Conservation (phyloP, 2,797 vertebrate genomes). For the Agapornis canus region DNA sequence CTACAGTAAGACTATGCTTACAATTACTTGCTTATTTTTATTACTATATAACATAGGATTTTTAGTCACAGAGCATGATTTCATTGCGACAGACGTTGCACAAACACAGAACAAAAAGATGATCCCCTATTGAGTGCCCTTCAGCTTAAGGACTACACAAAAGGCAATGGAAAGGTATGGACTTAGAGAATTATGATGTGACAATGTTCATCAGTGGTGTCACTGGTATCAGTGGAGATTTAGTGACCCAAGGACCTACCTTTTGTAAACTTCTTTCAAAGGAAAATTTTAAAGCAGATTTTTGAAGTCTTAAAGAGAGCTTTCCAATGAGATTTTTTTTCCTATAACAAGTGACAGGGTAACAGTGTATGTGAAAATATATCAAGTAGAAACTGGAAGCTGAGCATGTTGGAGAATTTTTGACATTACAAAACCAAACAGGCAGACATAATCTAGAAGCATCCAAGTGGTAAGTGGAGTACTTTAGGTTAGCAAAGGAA, state of each 20-base stretch:
- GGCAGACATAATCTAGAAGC: neutral
- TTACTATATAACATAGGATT: neutral
- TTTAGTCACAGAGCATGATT: neutral
- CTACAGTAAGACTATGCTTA: neutral
- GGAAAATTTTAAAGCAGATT: neutral
- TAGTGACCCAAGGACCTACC: neutral
- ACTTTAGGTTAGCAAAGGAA: neutral
- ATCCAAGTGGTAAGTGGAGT: neutral
- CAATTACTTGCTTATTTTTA: neutral
- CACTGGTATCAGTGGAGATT: neutral
- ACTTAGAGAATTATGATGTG: neutral
- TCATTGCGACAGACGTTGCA: neutral
- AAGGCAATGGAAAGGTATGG: neutral
- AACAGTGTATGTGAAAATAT: neutral
- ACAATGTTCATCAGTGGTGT: neutral
- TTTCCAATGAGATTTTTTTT: neutral
- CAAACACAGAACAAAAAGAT: neutral
- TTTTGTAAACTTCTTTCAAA: neutral
- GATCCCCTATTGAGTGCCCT: neutral
- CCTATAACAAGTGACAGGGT: neutral
- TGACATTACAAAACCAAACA: neutral
- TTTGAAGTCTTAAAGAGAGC: neutral
- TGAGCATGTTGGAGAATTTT: neutral
- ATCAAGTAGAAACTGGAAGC: neutral
- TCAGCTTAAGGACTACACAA: neutral